Conservation (phyloP, 1,140 invertebrate species). For the Geopemphigus sp. region DNA sequence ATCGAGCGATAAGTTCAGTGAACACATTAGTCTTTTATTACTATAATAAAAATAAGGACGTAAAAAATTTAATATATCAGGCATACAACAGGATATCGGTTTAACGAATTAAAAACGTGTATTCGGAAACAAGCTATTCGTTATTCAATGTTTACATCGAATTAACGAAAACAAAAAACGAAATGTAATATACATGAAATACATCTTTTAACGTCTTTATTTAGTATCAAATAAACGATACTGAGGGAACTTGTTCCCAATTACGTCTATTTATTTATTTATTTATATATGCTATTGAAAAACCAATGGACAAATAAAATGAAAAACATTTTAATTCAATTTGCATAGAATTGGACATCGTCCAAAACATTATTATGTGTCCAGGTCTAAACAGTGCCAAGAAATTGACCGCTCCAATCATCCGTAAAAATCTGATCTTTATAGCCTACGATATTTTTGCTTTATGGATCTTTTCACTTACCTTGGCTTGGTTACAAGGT, state of each 20-base stretch:
- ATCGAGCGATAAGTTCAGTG: too few relatives aligned
- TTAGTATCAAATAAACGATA: neutral
- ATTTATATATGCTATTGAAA: neutral
- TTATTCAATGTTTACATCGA: neutral
- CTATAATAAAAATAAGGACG: too few relatives aligned
- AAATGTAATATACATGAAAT: neutral
- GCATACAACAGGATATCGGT: neutral
- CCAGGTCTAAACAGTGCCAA: neutral
- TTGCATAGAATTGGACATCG: constrained; percentile 9
- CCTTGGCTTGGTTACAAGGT: neutral
- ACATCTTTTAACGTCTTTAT: neutral
- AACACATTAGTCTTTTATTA: too few relatives aligned
- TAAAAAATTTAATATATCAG: neutral
- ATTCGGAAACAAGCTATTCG: neutral
- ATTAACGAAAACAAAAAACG: neutral
- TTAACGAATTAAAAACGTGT: constrained; percentile 18
- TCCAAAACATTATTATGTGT: constrained; percentile 16
- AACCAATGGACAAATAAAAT: neutral
- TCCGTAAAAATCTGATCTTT: constrained; percentile 35
- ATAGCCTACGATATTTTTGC: neutral
- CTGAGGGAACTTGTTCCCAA: neutral
- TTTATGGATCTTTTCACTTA: constrained; percentile 1
- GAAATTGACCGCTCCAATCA: constrained; percentile 37
- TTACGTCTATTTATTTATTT: too few relatives aligned
- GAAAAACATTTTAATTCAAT: constrained; percentile 26